These are phyloP conservation scores for Brachypalpus laphriformis DNA, from an alignment of 2,888 invertebrate species.

Conservation along the genomic window DNA sequence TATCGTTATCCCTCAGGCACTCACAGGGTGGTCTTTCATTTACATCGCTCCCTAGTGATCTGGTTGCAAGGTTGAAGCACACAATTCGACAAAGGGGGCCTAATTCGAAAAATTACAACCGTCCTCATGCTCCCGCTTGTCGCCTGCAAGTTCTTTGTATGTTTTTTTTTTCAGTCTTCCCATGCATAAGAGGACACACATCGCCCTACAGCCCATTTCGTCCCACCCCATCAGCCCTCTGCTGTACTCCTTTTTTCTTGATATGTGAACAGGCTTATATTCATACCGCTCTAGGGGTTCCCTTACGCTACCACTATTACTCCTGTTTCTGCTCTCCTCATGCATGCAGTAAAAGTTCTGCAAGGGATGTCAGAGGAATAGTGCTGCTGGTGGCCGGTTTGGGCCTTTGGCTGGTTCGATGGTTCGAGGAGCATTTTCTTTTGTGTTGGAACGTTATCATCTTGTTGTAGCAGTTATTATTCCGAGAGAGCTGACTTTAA, in stretches of 20 bases:
- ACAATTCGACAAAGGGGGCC: conserved; percentile 41
- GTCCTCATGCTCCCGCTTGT: conserved; percentile 6
- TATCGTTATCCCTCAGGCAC: conserved; percentile 3
- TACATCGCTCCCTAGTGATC: conserved; percentile 19
- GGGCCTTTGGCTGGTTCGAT: conserved; percentile 7
- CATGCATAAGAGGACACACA: conserved; percentile 27
- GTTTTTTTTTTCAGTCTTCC: conserved; percentile 14
- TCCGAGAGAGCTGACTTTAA: conserved; percentile 63
- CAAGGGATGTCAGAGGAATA: conserved; percentile 32
- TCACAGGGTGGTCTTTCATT: conserved; percentile 22
- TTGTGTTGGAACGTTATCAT: conserved; percentile 25
- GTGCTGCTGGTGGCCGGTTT: conserved; percentile 4
- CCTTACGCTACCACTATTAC: conserved; percentile 1
- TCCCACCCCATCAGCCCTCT: background rate
- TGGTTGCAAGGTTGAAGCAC: background rate
- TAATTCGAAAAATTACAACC: conserved; percentile 22
- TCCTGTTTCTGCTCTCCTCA: conserved; percentile 25
- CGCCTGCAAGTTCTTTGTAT: conserved; percentile 15
- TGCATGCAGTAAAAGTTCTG: conserved; percentile 43
- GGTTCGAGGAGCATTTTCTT: conserved; percentile 21
- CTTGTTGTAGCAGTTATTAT: conserved; percentile 56
- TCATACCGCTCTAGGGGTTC: conserved; percentile 52
- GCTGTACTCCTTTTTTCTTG: background rate
- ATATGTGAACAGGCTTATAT: conserved; percentile 66
- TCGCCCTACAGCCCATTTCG: conserved; percentile 46